phyloP scores from a whole-genome alignment of 2,888 invertebrate genomes.

The Callimorpha dominula region DNA sequence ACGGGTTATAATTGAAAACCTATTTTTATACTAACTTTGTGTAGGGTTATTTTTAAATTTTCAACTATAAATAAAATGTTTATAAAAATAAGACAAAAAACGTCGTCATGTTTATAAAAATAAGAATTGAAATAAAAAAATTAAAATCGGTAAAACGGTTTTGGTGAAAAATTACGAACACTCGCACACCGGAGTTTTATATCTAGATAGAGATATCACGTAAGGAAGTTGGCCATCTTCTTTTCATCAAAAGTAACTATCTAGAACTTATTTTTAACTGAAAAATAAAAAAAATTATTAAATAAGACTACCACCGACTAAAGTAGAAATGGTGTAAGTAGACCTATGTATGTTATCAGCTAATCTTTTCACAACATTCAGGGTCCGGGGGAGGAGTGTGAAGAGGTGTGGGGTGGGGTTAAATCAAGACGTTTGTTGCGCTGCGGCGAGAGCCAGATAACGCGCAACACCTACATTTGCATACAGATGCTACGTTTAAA shows the following conservation, averaged over 20 bases:
- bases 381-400: not conserved
- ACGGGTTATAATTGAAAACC: no score
- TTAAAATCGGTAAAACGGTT: no score
- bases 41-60: no score
- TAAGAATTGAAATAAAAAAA: no score
- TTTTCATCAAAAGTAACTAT: not conserved
- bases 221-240: not conserved
- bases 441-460: constrained; percentile 35
- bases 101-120: no score
- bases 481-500: constrained; percentile 49
- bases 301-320: not conserved
- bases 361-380: constrained; percentile 14
- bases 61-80: no score
- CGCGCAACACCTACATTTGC: constrained; percentile 43
- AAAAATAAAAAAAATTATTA: not conserved
- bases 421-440: constrained; percentile 25
- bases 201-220: no score
- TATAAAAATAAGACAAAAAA: no score
- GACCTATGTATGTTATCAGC: constrained; percentile 7
- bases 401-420: constrained; percentile 4
- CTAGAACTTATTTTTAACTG: not conserved
- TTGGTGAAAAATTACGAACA: no score
- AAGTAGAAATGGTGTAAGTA: not conserved
- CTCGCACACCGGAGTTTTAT: no score
- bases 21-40: no score